Conservation (phyloP, 2,888 invertebrate species). For the Ptilodon capucinus region DNA sequence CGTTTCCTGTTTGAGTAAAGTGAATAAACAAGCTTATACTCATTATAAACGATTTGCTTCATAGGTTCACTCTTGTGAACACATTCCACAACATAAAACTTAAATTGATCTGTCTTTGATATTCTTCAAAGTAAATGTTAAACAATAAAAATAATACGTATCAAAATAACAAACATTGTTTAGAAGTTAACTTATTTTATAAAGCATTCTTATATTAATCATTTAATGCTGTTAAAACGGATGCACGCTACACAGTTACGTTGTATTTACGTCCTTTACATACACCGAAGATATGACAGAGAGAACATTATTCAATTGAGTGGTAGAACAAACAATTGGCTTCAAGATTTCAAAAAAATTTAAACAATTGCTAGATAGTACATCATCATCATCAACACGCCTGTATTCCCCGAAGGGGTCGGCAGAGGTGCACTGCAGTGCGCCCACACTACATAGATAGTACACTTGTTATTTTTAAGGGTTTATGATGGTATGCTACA, state of each 20-base stretch:
- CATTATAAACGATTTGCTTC: too few relatives aligned
- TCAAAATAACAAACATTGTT: too few relatives aligned
- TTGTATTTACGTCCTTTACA: not conserved
- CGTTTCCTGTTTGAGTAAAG: conserved; percentile 2
- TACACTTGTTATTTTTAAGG: not conserved
- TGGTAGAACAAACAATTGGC: not conserved
- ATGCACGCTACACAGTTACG: not conserved
- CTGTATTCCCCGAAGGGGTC: too few relatives aligned
- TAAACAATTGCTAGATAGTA: too few relatives aligned
- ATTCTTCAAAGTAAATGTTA: not conserved
- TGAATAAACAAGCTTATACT: too few relatives aligned
- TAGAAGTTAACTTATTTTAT: not conserved
- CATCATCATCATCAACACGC: too few relatives aligned
- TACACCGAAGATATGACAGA: not conserved
- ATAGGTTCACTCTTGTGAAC: too few relatives aligned
- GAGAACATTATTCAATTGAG: not conserved
- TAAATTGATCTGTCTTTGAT: too few relatives aligned
- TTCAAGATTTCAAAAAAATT: not conserved
- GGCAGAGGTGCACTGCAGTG: too few relatives aligned
- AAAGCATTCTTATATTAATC: not conserved
- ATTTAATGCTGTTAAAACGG: not conserved
- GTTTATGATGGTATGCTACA: too few relatives aligned
- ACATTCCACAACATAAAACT: too few relatives aligned
- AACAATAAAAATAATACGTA: not conserved
- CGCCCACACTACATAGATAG: too few relatives aligned